Percentiles rank a stretch among this genome's conserved stretches.
phyloP scores from a whole-genome alignment of 2,113 vertebrate species.

The Epinephelus moara region DNA sequence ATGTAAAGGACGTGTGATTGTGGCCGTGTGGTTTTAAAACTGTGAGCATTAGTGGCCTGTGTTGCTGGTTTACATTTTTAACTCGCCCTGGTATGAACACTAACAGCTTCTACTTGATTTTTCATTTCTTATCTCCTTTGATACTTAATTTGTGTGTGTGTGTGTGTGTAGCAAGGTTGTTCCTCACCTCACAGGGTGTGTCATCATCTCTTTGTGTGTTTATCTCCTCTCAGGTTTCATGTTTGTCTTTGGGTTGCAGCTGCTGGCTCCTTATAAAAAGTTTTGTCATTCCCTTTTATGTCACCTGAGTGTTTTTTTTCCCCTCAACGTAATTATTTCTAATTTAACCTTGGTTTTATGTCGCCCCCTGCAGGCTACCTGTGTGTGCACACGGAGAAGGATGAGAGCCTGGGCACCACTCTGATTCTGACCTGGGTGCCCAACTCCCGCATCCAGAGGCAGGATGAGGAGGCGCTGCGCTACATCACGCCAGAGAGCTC shows the following conservation, averaged over 20 bases:
- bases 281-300: not conserved
- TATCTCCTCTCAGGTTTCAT: slow-evolving; percentile 15
- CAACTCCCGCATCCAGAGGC: slow-evolving; percentile 94
- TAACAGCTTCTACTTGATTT: not conserved
- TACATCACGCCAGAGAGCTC: slow-evolving; percentile 97
- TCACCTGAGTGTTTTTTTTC: not conserved
- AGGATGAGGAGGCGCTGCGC: slow-evolving; percentile 96
- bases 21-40: not conserved
- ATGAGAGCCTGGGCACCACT: slow-evolving; percentile 92
- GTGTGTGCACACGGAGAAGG: slow-evolving; percentile 96
- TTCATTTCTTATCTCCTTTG: not conserved
- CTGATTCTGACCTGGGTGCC: slow-evolving; percentile 98
- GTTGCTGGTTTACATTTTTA: not conserved
- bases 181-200: slow-evolving; percentile 9
- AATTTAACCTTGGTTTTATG: not conserved
- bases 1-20: not conserved
- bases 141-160: not conserved
- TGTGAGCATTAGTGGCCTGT: not conserved
- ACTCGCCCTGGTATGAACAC: not conserved
- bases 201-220: slow-evolving; percentile 1
- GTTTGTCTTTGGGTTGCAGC: slow-evolving; percentile 23
- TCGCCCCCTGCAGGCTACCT: slow-evolving; percentile 89
- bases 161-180: not conserved
- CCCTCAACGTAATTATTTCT: too few species aligned
- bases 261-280: not conserved